Evolutionary conservation across 2,113 vertebrate species (phyloP).

Genomic region (Leptobrachium ailaonicum): DNA sequence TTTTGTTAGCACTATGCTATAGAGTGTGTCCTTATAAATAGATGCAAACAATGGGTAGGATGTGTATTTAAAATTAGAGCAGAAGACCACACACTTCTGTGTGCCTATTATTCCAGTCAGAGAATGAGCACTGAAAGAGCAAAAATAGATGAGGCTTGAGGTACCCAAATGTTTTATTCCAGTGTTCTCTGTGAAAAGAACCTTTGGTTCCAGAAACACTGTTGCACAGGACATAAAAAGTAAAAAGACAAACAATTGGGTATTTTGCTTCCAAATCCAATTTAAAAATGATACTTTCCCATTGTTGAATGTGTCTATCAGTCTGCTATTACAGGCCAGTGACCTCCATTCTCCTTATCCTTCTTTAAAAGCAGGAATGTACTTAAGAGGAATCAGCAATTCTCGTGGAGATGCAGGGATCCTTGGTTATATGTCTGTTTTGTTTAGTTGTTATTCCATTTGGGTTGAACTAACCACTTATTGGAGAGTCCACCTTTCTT

Average conservation of each 20-base stretch:
- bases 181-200: background rate
- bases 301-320: conserved; percentile 21
- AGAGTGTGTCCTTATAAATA: conserved; percentile 28
- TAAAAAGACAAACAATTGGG: conserved; percentile 35
- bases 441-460: background rate
- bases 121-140: conserved; percentile 24
- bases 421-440: background rate
- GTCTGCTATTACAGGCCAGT: conserved; percentile 11
- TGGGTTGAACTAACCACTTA: background rate
- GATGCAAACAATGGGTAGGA: conserved; percentile 29
- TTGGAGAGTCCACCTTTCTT: background rate
- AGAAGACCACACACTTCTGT: conserved; percentile 45
- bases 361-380: background rate
- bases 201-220: conserved; percentile 28
- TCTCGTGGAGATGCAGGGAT: background rate
- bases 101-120: conserved; percentile 27
- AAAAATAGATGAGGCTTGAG: conserved; percentile 24
- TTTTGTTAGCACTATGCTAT: conserved; percentile 4
- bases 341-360: conserved; percentile 29
- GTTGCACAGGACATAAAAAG: conserved; percentile 20
- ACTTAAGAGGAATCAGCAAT: background rate
- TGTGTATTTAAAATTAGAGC: conserved; percentile 35
- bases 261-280: conserved; percentile 31
- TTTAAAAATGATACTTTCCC: conserved; percentile 24
- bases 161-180: conserved; percentile 24